Base-by-base conservation (phyloP, 2,113 vertebrate species). In the Forbesichthys papilliferus region DNA sequence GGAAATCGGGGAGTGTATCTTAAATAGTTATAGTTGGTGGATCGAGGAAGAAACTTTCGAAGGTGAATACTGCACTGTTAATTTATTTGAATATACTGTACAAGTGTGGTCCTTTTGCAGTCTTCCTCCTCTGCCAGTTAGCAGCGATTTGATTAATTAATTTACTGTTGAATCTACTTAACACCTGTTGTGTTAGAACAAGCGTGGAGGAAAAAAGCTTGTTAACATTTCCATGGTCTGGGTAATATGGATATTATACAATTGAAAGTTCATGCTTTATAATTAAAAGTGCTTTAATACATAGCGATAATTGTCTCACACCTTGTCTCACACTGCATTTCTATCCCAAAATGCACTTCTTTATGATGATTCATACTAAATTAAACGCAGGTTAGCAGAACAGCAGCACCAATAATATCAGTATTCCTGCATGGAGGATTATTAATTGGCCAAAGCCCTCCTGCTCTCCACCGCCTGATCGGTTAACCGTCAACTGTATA, bases 401-500 rank as follows among this genome's bases (percentile, higher is more conserved):
- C 47, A 36, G 36, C 9, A 12, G 34, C 18, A 47, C 11, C 27
- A 47, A 10, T 53, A 13, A 54, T 34, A 3, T 33, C 48, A 14
- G 12, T 34, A 20, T 52, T 46, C n/a, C 18, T 0, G 11, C 6
- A 3, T 42, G 16, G 57, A n/a, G 11, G 48, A 68, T 49, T 34
- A 51, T 12, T 57, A 48, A 51, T 20, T 18, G 1, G 6, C 13
- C 33, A 27, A 27, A 33, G 55, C 14, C 56, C 53, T 49, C 54
- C 59, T 51, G 1, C 57, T 55, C 52, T 48, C 42, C 54, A 11
- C 34, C 66, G 11, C 12, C 67, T 20, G 64, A 61, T 13, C 61
- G 65, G 12, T 20, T 53, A 63, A 36, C 18, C 18, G 18, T 33
- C 55, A 64, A 61, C 53, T 66, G 46, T 48, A 62, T n/a, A 27